Percentiles rank a stretch among this genome's conserved stretches.
Evolutionary conservation across 2,888 invertebrate genomes (phyloP).

Genomic region (Nemotelus pantherinus): DNA sequence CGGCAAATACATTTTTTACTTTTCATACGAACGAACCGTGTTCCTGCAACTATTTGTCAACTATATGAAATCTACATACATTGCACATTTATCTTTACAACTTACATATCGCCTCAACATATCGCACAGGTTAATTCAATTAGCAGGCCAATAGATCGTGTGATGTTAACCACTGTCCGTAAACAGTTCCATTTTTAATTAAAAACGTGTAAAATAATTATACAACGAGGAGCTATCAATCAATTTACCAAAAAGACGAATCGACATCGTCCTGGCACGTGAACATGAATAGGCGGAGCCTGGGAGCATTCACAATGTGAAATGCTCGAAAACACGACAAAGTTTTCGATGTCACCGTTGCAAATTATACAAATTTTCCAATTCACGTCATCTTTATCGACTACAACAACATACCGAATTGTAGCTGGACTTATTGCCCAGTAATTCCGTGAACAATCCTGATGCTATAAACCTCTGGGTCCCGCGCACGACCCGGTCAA

Average conservation of each 20-base stretch:
- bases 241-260: conserved; percentile 31
- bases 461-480: not conserved
- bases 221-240: conserved; percentile 26
- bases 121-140: conserved; percentile 16
- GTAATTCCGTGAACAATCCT: not conserved
- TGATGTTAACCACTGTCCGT: conserved; percentile 16
- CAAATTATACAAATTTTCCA: conserved; percentile 36
- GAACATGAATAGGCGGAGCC: conserved; percentile 12
- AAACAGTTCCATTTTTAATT: conserved; percentile 30
- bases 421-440: conserved; percentile 11
- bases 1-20: too few relatives aligned
- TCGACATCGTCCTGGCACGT: not conserved
- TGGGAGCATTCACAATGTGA: conserved; percentile 8
- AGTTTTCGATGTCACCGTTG: conserved; percentile 37
- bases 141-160: conserved; percentile 21
- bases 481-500: not conserved
- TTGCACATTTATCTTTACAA: too few relatives aligned
- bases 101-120: too few relatives aligned
- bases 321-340: conserved; percentile 28
- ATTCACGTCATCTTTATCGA: conserved; percentile 27
- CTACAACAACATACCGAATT: not conserved
- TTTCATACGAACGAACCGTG: too few relatives aligned
- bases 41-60: too few relatives aligned
- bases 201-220: conserved; percentile 39
- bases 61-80: too few relatives aligned